A percentile compares a stretch with the other conserved stretches of the same genome.
phyloP scores from a whole-genome alignment of 2,888 invertebrate genomes.

The Portevinia maculata region DNA sequence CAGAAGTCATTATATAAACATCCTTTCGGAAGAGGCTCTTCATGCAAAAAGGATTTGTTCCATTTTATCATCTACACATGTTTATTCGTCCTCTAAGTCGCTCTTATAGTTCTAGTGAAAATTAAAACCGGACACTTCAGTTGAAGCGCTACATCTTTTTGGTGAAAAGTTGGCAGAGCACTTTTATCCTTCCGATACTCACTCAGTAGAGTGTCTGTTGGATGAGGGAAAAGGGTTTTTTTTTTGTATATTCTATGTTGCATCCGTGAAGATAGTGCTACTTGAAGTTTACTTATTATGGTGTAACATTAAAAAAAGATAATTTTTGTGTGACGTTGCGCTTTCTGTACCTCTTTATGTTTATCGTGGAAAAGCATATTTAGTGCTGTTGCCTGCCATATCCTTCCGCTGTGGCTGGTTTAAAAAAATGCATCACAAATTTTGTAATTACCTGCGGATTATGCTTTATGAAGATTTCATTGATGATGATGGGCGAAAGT shows the following conservation, averaged over 20 bases:
- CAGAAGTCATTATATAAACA: slow-evolving; percentile 36
- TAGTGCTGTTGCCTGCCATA: slow-evolving; percentile 25
- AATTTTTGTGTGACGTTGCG: slow-evolving; percentile 12
- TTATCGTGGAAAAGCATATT: slow-evolving; percentile 28
- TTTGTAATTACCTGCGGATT: slow-evolving; percentile 47
- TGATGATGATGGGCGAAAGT: slow-evolving; percentile 51
- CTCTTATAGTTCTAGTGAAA: neutral
- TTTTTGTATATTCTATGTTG: slow-evolving; percentile 34
- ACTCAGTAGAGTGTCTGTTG: slow-evolving; percentile 35
- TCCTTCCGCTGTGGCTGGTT: slow-evolving; percentile 21
- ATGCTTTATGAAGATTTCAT: slow-evolving; percentile 57
- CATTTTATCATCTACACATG: neutral
- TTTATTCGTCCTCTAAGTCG: neutral
- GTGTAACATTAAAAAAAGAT: neutral
- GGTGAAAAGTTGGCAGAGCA: slow-evolving; percentile 21
- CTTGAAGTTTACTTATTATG: slow-evolving; percentile 51
- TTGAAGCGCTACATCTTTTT: slow-evolving; percentile 30
- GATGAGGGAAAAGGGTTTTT: neutral
- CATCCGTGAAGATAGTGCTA: slow-evolving; percentile 41
- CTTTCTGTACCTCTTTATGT: too few relatives aligned
- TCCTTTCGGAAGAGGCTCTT: slow-evolving; percentile 17
- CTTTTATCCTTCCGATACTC: slow-evolving; percentile 53
- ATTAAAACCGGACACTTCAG: slow-evolving; percentile 54
- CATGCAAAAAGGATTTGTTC: neutral
- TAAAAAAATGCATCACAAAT: slow-evolving; percentile 31